Conservation (phyloP, 2,113 vertebrate species). For the Phylloscopus trochiloides region DNA sequence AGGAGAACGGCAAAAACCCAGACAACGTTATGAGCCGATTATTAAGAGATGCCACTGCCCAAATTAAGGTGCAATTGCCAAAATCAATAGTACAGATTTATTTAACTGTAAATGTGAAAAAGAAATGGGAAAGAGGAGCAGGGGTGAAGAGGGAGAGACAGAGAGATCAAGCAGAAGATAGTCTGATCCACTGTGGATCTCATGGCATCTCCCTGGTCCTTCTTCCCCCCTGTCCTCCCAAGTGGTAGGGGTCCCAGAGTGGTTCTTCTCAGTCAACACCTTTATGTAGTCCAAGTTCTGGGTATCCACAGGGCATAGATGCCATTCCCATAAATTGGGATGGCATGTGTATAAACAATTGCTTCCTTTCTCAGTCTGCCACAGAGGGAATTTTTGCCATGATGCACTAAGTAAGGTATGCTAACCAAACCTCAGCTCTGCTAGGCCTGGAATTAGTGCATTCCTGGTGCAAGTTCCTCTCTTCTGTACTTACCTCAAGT, state of each 20-base stretch:
- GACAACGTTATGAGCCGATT: neutral
- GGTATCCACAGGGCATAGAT: neutral
- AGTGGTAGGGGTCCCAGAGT: neutral
- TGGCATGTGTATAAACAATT: neutral
- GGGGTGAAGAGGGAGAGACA: neutral
- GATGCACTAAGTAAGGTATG: too few species aligned
- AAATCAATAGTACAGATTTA: neutral
- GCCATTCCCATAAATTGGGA: neutral
- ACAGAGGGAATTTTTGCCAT: neutral
- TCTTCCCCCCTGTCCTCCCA: neutral
- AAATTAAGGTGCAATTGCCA: neutral
- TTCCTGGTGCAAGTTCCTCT: neutral
- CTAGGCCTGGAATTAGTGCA: neutral
- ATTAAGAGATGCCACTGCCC: neutral
- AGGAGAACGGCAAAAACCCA: too few species aligned
- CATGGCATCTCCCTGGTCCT: rapidly evolving
- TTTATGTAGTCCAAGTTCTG: neutral
- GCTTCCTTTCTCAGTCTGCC: neutral
- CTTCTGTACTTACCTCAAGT: neutral
- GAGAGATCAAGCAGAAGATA: neutral
- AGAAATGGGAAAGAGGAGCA: neutral
- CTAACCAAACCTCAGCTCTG: neutral
- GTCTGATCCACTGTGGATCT: neutral
- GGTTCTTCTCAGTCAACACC: neutral
- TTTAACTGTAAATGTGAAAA: neutral